Percentiles rank a stretch among this genome's conserved stretches.
Conservation (phyloP, 2,113 vertebrate genomes). For the Stigmatopora nigra region DNA sequence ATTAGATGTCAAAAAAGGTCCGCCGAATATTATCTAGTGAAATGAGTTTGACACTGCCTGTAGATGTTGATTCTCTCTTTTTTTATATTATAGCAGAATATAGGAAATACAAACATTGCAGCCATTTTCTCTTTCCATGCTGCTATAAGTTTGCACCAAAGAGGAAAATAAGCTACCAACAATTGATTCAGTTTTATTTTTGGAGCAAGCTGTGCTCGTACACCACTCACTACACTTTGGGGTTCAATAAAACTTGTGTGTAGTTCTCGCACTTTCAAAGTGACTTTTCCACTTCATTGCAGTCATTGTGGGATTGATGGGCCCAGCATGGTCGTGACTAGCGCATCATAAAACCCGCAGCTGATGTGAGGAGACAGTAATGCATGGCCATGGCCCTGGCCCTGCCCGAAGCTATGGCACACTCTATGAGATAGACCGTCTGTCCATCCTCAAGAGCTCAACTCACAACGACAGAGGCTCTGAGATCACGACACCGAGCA, state of each 20-base stretch:
- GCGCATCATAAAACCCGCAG: slow-evolving; percentile 40
- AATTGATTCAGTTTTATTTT: slow-evolving; percentile 13
- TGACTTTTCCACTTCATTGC: slow-evolving; percentile 46
- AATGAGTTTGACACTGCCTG: too few relatives aligned
- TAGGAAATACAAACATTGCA: too few relatives aligned
- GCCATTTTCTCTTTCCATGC: neutral
- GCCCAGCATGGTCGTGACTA: slow-evolving; percentile 24
- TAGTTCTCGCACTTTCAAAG: slow-evolving; percentile 31
- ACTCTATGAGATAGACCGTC: slow-evolving; percentile 28
- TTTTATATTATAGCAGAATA: too few relatives aligned
- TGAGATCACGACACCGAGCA: slow-evolving; percentile 13
- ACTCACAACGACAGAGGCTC: slow-evolving; percentile 16
- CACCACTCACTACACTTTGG: slow-evolving; percentile 10
- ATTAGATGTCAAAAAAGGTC: too few relatives aligned
- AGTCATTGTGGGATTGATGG: slow-evolving; percentile 37
- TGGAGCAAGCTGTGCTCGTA: slow-evolving; percentile 12
- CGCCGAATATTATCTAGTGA: too few relatives aligned
- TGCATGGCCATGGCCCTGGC: slow-evolving; percentile 41
- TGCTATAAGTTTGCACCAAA: too few relatives aligned
- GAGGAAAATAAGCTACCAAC: slow-evolving; percentile 10
- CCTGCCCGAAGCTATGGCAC: slow-evolving; percentile 31
- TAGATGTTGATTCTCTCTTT: too few relatives aligned
- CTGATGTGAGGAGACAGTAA: slow-evolving; percentile 42
- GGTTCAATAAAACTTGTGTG: slow-evolving; percentile 30
- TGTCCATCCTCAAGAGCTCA: slow-evolving; percentile 20